phyloP scores from a whole-genome alignment of 2,888 invertebrate species.

The Chaitophorus viminalis region DNA sequence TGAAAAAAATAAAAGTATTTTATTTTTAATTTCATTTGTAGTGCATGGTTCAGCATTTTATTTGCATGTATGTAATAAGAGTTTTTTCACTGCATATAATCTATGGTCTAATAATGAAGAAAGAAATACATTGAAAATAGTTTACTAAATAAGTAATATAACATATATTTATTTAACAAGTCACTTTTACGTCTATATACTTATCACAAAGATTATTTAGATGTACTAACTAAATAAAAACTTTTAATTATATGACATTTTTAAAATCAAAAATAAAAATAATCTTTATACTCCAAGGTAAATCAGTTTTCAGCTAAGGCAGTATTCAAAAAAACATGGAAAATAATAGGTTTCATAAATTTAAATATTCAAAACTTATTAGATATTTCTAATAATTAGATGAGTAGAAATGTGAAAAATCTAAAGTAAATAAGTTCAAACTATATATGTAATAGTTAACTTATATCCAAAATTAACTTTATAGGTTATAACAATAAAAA shows the following conservation, averaged over 20 bases:
- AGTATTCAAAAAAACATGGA: not conserved
- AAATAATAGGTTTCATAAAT: not conserved
- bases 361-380: not conserved
- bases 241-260: not conserved
- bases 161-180: constrained; percentile 33
- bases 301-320: not conserved
- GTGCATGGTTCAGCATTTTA: too few relatives aligned
- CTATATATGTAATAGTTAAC: not conserved
- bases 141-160: constrained; percentile 1
- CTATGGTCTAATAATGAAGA: too few relatives aligned
- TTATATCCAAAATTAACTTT: too few relatives aligned
- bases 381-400: not conserved
- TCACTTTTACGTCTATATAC: not conserved
- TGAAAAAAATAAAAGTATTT: too few relatives aligned
- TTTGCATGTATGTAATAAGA: too few relatives aligned
- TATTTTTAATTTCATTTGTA: too few relatives aligned
- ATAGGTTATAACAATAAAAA: not conserved
- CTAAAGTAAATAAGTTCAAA: not conserved
- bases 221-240: not conserved
- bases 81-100: too few relatives aligned
- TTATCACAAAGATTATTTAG: constrained; percentile 13
- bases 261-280: not conserved
- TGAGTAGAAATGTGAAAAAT: not conserved
- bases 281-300: not conserved
- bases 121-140: not conserved